Evolutionary conservation across 2,113 vertebrate species (phyloP), one percentile per base, ranked within the genome.

Genomic region (Oenanthe melanoleuca): DNA sequence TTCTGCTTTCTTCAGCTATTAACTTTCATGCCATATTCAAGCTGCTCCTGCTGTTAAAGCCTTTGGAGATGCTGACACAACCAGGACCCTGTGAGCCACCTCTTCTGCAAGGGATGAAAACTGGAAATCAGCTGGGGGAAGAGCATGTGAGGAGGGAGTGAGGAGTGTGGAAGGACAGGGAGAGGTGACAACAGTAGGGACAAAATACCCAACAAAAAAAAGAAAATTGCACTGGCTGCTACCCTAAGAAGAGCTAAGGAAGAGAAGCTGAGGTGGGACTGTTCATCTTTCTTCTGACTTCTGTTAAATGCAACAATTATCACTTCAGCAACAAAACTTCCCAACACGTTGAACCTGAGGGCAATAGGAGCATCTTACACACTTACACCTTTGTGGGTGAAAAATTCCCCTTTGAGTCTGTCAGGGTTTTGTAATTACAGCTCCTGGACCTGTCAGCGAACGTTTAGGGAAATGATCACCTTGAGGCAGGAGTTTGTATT

Each of bases 1-100:
- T 81, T 78, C 61, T 74, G 56, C 64, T 94, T 91, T 89, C 91
- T 66, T 53, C 84, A 89, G 50, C 81, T 80, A 15, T 91, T 89
- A 92, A 77, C 63, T 81, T 91, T 22, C 42, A 50, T 38, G 74
- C n/a, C 63, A 33, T 17, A 57, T 57, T 59, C 74, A 50, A 45
- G 29, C 50, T 65, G 11, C 53, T 96, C 63, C 83, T 92, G 78
- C 80, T 95, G 80, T 71, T 81, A 71, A 81, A 84, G 70, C 75
- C 73, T 57, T 87, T 69, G 73, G 77, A 72, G 66, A 50, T 86
- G 73, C 57, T 92, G 80, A 79, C 72, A 45, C 25, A 84, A 34
- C 53, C 44, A 38, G 50, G 80, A 72, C 38, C 29, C n/a, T 31
- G 59, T 45, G 53, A 95, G 57, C 52, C 59, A 90, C 64, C 73